Conservation (phyloP, 53 echinoderm and acorn worm species). For the Arbacia lixula region DNA sequence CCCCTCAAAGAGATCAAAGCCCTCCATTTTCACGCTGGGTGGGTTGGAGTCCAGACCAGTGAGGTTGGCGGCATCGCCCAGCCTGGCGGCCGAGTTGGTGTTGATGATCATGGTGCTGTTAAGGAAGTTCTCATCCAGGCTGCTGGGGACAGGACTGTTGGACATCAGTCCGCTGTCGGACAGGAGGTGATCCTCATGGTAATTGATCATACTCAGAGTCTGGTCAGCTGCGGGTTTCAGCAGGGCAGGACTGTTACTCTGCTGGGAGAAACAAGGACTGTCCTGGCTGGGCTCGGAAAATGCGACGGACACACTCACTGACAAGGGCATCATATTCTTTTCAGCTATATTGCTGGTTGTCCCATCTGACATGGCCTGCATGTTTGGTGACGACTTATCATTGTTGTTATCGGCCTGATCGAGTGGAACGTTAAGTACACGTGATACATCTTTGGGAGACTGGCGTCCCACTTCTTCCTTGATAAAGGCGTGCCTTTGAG, state of each 20-base stretch:
- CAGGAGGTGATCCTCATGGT: constrained; percentile 92
- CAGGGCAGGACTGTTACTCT: constrained; percentile 95
- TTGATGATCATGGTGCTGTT: constrained; percentile 79
- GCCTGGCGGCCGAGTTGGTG: constrained; percentile 64
- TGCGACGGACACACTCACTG: constrained; percentile 83
- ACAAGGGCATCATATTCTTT: constrained; percentile 87
- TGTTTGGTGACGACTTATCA: constrained; percentile 84
- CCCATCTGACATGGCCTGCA: constrained; percentile 84
- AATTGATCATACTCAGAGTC: constrained; percentile 89
- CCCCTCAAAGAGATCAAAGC: constrained; percentile 92
- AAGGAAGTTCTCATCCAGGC: constrained; percentile 90
- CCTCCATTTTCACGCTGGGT: constrained; percentile 95
- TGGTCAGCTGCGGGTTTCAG: constrained; percentile 89
- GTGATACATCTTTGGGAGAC: constrained; percentile 42
- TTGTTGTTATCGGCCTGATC: constrained; percentile 93
- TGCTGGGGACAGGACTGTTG: constrained; percentile 77
- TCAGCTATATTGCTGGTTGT: constrained; percentile 69
- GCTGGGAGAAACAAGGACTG: constrained; percentile 83
- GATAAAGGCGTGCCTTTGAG: constrained; percentile 24
- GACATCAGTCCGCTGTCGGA: constrained; percentile 89
- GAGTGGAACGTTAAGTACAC: constrained; percentile 44
- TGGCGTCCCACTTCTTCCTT: constrained; percentile 44
- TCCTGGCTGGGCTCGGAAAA: constrained; percentile 89
- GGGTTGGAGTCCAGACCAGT: constrained; percentile 89
- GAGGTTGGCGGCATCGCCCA: constrained; percentile 78